These are phyloP conservation scores for Nesogale talazaci DNA, from an alignment of 2,113 vertebrate genomes.

Conservation along the genomic window DNA sequence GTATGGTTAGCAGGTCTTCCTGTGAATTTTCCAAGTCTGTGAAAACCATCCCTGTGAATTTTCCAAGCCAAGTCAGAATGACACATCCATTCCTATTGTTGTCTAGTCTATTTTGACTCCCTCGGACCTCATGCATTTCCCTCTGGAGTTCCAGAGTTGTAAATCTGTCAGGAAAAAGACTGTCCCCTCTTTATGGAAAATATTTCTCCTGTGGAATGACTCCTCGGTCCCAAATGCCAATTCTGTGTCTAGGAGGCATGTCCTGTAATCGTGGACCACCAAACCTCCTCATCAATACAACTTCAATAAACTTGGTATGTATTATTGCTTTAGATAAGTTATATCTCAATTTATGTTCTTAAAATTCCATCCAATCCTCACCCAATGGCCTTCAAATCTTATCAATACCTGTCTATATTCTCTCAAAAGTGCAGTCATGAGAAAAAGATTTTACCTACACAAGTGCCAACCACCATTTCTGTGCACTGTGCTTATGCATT, in stretches of 20 bases:
- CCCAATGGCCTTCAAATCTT: too few relatives aligned
- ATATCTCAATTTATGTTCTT: not conserved
- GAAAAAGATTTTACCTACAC: not conserved
- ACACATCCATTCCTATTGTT: not conserved
- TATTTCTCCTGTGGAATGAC: not conserved
- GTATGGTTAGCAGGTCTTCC: not conserved
- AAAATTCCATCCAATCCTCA: not conserved
- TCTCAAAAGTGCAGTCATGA: not conserved
- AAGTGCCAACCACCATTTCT: not conserved
- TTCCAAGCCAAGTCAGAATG: not conserved
- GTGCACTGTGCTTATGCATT: fast-evolving
- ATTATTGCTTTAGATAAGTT: not conserved
- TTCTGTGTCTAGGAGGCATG: too few relatives aligned
- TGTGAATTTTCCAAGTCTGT: too few relatives aligned
- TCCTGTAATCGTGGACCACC: not conserved
- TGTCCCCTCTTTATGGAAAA: not conserved
- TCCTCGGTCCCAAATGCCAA: too few relatives aligned
- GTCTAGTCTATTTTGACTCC: not conserved
- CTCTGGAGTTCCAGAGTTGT: not conserved
- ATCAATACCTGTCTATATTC: not conserved
- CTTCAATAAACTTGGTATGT: not conserved
- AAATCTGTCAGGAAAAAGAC: not conserved
- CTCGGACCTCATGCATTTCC: not conserved
- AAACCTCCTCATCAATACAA: not conserved
- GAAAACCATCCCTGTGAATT: not conserved